These are phyloP conservation scores for Ptyas mucosa DNA, from an alignment of 2,113 vertebrate genomes.

Conservation along the genomic window DNA sequence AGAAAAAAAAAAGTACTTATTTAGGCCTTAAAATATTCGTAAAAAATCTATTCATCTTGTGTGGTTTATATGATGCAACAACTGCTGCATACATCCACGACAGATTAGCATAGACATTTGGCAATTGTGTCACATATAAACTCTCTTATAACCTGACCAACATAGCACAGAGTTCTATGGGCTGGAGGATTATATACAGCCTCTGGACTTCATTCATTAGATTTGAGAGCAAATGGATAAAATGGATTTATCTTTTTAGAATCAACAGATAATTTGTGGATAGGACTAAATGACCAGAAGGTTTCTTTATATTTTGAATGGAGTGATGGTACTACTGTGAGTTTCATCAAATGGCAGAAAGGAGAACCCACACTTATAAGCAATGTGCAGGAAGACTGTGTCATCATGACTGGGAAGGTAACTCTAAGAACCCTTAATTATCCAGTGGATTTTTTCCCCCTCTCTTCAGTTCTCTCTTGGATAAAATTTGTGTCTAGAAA, in stretches of 20 bases:
- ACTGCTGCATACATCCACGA: neutral
- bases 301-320: constrained; percentile 88
- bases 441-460: neutral
- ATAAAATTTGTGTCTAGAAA: neutral
- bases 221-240: neutral
- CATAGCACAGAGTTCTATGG: neutral
- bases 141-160: too few relatives aligned
- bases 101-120: neutral
- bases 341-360: constrained; percentile 83
- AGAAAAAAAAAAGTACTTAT: neutral
- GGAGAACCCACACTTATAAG: constrained; percentile 80
- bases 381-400: constrained; percentile 83
- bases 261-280: constrained; percentile 82
- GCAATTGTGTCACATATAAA: too few relatives aligned
- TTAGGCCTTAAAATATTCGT: neutral
- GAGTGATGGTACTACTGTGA: constrained; percentile 86
- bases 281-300: constrained; percentile 87
- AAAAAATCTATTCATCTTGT: neutral
- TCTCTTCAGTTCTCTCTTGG: rapidly evolving
- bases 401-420: constrained; percentile 86
- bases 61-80: neutral
- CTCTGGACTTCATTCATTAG: neutral
- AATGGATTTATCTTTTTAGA: constrained; percentile 63
- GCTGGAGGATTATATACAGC: neutral
- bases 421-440: neutral